Evolutionary conservation across 2,888 invertebrate species (phyloP).

Genomic region (Nemotelus pantherinus): DNA sequence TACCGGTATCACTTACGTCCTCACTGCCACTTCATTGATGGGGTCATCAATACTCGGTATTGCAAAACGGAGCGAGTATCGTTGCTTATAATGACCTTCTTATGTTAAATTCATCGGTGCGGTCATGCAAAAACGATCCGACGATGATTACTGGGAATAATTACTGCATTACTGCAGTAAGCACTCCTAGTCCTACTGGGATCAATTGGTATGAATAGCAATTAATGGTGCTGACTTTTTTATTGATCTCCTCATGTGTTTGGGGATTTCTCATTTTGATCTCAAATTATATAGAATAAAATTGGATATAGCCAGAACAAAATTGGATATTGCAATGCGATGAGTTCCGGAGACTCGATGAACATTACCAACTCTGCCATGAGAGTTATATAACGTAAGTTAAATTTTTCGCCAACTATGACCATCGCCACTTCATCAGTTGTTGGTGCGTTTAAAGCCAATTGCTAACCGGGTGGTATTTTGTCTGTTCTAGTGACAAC

Average conservation of each 20-base stretch:
- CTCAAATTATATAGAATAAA: constrained; percentile 8
- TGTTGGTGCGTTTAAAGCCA: constrained; percentile 50
- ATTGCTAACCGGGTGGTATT: constrained; percentile 55
- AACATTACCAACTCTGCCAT: constrained; percentile 50
- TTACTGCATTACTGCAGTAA: too few relatives aligned
- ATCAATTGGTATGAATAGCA: constrained; percentile 37
- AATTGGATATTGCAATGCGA: constrained; percentile 25
- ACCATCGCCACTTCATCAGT: constrained; percentile 53
- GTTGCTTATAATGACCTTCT: too few relatives aligned
- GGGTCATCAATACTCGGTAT: too few relatives aligned
- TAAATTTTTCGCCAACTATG: constrained; percentile 51
- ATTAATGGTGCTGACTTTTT: constrained; percentile 33
- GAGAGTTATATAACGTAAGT: constrained; percentile 55
- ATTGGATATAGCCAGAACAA: constrained; percentile 27
- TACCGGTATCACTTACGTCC: too few relatives aligned
- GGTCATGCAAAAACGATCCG: too few relatives aligned
- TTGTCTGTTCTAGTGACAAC: constrained; percentile 58
- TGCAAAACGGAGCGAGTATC: too few relatives aligned
- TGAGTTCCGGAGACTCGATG: constrained; percentile 54
- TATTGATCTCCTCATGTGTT: neutral
- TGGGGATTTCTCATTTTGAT: neutral
- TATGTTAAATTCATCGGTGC: too few relatives aligned
- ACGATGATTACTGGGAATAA: too few relatives aligned
- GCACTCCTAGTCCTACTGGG: too few relatives aligned
- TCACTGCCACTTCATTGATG: too few relatives aligned